These are phyloP conservation scores for Phoebastria nigripes DNA, from an alignment of 2,797 vertebrate species.

Conservation along the genomic window DNA sequence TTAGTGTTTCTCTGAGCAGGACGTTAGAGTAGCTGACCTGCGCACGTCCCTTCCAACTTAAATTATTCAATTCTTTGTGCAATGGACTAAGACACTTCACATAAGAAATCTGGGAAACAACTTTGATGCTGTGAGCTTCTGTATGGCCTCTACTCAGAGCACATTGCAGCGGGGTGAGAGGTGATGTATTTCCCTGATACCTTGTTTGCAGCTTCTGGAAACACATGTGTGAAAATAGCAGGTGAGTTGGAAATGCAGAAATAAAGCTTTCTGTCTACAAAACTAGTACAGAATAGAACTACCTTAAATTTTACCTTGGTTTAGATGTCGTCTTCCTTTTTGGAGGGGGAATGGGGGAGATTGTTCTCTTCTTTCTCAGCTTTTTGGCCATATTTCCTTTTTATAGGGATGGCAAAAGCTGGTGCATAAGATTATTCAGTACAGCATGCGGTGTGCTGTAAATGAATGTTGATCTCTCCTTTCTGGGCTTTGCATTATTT, in stretches of 20 bases:
- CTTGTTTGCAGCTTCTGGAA: neutral
- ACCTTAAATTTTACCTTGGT: neutral
- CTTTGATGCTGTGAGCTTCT: neutral
- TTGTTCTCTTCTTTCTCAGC: neutral
- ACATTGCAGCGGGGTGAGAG: fast-evolving
- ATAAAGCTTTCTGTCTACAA: neutral
- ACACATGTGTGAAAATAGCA: neutral
- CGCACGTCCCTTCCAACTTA: neutral
- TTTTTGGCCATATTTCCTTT: neutral
- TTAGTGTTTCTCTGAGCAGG: neutral
- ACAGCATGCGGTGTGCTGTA: neutral
- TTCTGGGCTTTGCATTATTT: conserved; percentile 59
- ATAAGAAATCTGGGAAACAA: neutral
- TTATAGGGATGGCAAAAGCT: neutral
- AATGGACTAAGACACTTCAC: neutral
- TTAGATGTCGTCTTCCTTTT: neutral
- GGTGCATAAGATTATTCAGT: conserved; percentile 6
- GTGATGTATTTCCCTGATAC: neutral
- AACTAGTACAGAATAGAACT: neutral
- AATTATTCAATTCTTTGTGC: neutral
- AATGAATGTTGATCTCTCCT: conserved; percentile 21
- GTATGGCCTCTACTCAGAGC: neutral
- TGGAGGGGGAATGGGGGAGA: neutral
- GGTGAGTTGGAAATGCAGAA: neutral
- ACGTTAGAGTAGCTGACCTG: neutral